Conservation (phyloP, 2,113 vertebrate species). For the Elephas maximus region DNA sequence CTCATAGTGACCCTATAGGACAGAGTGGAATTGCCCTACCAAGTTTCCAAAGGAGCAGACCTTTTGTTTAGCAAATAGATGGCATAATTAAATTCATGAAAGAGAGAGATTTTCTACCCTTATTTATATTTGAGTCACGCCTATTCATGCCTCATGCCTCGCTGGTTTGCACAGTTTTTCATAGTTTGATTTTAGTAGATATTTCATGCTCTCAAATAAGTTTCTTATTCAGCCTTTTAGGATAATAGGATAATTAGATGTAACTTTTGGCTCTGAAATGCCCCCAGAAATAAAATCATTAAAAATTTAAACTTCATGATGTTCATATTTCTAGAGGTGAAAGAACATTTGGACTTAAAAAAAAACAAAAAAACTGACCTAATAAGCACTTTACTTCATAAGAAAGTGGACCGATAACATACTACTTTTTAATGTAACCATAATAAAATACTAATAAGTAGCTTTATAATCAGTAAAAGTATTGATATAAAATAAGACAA, state of each 20-base stretch:
- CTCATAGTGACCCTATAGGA: not conserved
- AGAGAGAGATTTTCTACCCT: not conserved
- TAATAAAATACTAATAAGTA: not conserved
- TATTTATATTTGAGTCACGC: not conserved
- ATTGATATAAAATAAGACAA: not conserved
- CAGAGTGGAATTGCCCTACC: not conserved
- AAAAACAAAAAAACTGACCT: not conserved
- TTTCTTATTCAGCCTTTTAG: conserved; percentile 13
- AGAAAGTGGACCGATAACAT: not conserved
- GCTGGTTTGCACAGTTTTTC: not conserved
- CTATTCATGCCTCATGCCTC: not conserved
- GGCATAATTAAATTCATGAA: not conserved
- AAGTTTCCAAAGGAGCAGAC: not conserved
- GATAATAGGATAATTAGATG: conserved; percentile 62
- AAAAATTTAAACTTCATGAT: conserved; percentile 59
- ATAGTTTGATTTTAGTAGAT: not conserved
- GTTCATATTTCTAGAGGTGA: conserved; percentile 51
- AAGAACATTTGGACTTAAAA: conserved; percentile 26
- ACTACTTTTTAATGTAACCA: not conserved
- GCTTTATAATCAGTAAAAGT: not conserved
- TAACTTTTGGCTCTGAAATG: conserved; percentile 7
- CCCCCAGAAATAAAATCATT: not conserved
- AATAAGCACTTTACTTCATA: not conserved
- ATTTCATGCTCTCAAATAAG: not conserved
- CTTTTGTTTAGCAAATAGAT: not conserved